Evolutionary conservation across 2,797 vertebrate species (phyloP), one percentile per base, ranked within the genome.

Genomic region (Amniataba percoides): DNA sequence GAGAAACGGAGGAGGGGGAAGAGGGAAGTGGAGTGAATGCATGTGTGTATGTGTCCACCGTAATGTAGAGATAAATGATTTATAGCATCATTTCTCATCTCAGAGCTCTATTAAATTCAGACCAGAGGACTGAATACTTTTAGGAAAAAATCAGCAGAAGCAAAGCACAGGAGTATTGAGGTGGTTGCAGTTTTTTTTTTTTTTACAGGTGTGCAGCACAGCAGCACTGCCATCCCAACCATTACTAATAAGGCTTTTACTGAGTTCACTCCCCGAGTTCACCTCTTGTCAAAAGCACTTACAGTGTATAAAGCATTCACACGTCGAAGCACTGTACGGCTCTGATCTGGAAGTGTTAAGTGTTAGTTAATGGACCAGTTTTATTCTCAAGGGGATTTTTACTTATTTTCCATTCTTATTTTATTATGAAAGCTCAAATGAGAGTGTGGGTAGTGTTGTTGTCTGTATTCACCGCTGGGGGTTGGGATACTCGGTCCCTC

Each of bases 21-120:
- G 9, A n/a, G 40, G 23, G 55, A 58, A 52, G 60, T 59, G 59
- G 77, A 23, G 55, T 62, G 71, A 31, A 42, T 59, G 72, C 16
- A 27, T 64, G 27, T 77, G 77, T 69, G 57, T 43, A 12, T 59
- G 48, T 25, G 63, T n/a, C 14, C 14, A 63, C 51, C 76, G 57
- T 81, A 62, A 77, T 63, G 59, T 48, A 71, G 48, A 72, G 78
- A 86, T 87, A 0, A 88, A 84, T 85, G 78, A 86, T 91, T 90
- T 25, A 87, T 74, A 42, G 55, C 34, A 71, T 31, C 7, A 13
- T 67, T 71, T 64, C 75, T 68, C 34, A 55, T 55, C n/a, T 81
- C 42, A 67, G 23, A 64, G 46, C 31, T 64, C 36, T 16, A 3
- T 56, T 78, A 43, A 59, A 53, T 69, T 73, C 39, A 66, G 59